A percentile compares a stretch with the other conserved stretches of the same genome.
Evolutionary conservation across 2,113 vertebrate species (phyloP).

Genomic region (Hippocampus comes): DNA sequence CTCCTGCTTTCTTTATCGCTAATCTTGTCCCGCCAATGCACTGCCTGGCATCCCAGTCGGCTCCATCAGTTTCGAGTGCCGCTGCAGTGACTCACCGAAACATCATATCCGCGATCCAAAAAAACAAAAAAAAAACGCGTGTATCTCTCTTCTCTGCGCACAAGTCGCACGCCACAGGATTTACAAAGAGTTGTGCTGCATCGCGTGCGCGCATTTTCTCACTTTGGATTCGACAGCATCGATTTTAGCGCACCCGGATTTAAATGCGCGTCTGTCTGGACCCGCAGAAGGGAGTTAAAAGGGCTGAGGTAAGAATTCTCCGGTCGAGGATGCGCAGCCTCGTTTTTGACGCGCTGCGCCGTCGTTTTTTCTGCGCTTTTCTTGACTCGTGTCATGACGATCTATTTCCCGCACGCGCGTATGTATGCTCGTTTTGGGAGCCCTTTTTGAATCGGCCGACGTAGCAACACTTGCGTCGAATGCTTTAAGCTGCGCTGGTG

Average conservation of each 20-base stretch:
- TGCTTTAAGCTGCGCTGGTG: not conserved
- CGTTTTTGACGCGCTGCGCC: not conserved
- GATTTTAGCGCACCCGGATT: slow-evolving; percentile 42
- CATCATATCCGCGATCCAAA: slow-evolving; percentile 50
- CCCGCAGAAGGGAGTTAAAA: slow-evolving; percentile 7
- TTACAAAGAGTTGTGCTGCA: slow-evolving; percentile 40
- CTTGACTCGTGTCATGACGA: not conserved
- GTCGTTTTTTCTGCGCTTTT: not conserved
- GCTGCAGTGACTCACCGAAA: slow-evolving; percentile 69
- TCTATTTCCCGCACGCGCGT: not conserved
- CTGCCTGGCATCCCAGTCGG: slow-evolving; percentile 64
- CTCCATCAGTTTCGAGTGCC: slow-evolving; percentile 57
- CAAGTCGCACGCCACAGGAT: slow-evolving; percentile 21
- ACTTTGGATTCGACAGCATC: slow-evolving; percentile 48
- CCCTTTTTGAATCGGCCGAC: not conserved
- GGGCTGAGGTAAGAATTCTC: slow-evolving; percentile 45
- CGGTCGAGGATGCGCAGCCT: not conserved
- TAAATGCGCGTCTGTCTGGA: slow-evolving; percentile 33
- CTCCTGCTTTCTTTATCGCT: slow-evolving; percentile 75
- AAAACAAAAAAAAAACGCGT: slow-evolving; percentile 44
- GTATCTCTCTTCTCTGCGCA: slow-evolving; percentile 8
- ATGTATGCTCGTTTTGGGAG: not conserved
- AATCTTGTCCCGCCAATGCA: slow-evolving; percentile 69
- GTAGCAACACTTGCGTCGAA: not conserved
- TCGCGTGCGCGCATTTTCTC: slow-evolving; percentile 60